Percentiles rank a stretch among this genome's conserved stretches.
Conservation (phyloP, 53 echinoderm and acorn worm species). For the Astropecten irregularis region DNA sequence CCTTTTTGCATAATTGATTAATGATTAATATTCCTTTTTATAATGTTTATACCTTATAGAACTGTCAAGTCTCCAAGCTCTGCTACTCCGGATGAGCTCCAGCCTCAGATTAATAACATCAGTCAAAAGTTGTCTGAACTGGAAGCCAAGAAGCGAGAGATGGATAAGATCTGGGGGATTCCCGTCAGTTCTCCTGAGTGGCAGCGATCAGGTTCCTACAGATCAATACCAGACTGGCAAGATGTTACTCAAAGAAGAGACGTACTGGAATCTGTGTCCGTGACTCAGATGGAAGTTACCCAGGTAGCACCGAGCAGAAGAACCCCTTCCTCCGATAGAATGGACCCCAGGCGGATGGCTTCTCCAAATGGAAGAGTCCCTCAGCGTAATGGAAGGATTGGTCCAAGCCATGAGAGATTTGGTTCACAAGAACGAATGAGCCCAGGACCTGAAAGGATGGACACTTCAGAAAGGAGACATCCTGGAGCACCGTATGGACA, state of each 20-base stretch:
- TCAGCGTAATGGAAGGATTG: constrained; percentile 15
- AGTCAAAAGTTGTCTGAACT: constrained; percentile 73
- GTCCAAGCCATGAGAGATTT: constrained; percentile 1
- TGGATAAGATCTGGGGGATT: constrained; percentile 83
- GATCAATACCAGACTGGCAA: constrained; percentile 74
- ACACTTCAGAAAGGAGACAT: neutral
- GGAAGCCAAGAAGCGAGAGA: constrained; percentile 75
- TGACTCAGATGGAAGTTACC: constrained; percentile 35
- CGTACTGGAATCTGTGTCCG: constrained; percentile 29
- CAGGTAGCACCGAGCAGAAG: neutral
- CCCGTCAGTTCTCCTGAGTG: constrained; percentile 47
- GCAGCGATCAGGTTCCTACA: constrained; percentile 29
- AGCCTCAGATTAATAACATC: constrained; percentile 75
- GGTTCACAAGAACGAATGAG: constrained; percentile 1
- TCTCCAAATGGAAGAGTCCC: neutral
- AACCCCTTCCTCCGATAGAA: neutral
- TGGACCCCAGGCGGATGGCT: neutral
- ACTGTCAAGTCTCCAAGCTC: constrained; percentile 27
- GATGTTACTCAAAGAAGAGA: constrained; percentile 60
- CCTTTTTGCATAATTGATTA: no score
- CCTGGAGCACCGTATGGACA: constrained; percentile 24
- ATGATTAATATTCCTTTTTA: no score
- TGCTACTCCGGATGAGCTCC: constrained; percentile 36
- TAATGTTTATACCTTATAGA: no score
- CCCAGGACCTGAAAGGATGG: constrained; percentile 29